Percentiles rank a stretch among this genome's conserved stretches.
Evolutionary conservation across 2,888 invertebrate genomes (phyloP).

Genomic region (Hemistola chrysoprasaria): DNA sequence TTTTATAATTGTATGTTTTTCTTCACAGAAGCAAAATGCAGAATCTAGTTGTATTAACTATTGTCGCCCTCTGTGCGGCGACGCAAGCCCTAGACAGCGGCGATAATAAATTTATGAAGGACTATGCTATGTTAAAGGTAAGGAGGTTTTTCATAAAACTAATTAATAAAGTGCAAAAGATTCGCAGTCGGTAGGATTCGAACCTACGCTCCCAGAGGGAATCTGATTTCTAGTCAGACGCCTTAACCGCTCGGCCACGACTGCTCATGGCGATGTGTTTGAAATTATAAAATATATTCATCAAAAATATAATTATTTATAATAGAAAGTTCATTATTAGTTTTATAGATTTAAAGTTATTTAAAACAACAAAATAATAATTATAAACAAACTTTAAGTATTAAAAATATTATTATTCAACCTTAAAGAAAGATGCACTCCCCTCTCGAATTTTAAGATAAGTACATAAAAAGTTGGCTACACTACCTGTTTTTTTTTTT

Average conservation of each 20-base stretch:
- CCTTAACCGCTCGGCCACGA: constrained; percentile 95
- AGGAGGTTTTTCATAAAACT: constrained; percentile 16
- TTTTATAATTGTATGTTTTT: constrained; percentile 8
- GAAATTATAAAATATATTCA: constrained; percentile 31
- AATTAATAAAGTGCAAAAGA: constrained; percentile 34
- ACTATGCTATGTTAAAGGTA: constrained; percentile 89
- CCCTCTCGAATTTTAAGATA: no score
- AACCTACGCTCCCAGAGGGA: constrained; percentile 96
- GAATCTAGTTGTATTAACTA: constrained; percentile 32
- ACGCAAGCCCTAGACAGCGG: constrained; percentile 76
- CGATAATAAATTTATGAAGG: constrained; percentile 86
- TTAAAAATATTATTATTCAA: no score
- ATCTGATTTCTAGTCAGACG: constrained; percentile 95
- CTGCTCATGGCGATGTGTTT: constrained; percentile 58
- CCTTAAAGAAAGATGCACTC: no score
- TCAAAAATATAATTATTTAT: no score
- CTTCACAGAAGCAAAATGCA: constrained; percentile 37
- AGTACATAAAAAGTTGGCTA: no score
- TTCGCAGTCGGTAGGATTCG: constrained; percentile 93
- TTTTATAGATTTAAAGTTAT: no score
- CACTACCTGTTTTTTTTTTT: no score
- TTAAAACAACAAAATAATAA: no score
- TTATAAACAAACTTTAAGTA: no score
- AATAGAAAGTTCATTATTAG: no score
- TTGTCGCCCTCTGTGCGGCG: constrained; percentile 48